Base-by-base conservation (phyloP, 2,113 vertebrate species). In the Corapipo altera region DNA sequence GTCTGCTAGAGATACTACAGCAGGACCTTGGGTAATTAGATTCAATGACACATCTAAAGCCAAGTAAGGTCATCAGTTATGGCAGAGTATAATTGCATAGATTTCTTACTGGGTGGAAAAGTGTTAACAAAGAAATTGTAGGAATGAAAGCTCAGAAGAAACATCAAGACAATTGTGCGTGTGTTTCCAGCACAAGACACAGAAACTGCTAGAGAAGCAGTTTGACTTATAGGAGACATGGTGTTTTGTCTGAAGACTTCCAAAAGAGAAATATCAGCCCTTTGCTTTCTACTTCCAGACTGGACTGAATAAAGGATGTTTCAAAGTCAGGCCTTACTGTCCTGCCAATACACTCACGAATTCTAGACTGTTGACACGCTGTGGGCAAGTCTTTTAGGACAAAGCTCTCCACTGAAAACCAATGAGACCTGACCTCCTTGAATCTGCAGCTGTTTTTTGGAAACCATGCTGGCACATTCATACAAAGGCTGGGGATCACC, bases 401-500 rank as follows among this genome's bases (percentile, higher is more conserved):
- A 67, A 94, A 86, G 32, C 24, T 84, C 67, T 73, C 51, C 57
- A 65, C 22, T 0, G 3, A 88, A 88, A 86, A n/a, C 37, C 69
- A 78, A 18, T 0, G 3, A 48, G 72, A 84, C 1, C 0, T 22
- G 51, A 49, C 43, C 28, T 74, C 35, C 49, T 65, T 2, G 1
- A 90, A 59, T 21, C 72, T 0, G 0, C 3, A 58, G 57, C 27
- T 85, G 44, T 26, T 83, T 80, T 94, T 27, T 72, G 54, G 77
- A 91, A 88, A 79, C 26, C 17, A 76, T 0, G 1, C 16, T 44
- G 71, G 15, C 0, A 0, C 64, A 43, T 55, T 23, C 21, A 1
- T 30, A n/a, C 32, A 54, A 62, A 66, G 22, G 28, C 48, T 85
- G 79, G n/a, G 30, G 43, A 84, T 59, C 5, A 3, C 21, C 76